phyloP scores from a whole-genome alignment of 2,888 invertebrate species.

The Exocentrus adspersus region DNA sequence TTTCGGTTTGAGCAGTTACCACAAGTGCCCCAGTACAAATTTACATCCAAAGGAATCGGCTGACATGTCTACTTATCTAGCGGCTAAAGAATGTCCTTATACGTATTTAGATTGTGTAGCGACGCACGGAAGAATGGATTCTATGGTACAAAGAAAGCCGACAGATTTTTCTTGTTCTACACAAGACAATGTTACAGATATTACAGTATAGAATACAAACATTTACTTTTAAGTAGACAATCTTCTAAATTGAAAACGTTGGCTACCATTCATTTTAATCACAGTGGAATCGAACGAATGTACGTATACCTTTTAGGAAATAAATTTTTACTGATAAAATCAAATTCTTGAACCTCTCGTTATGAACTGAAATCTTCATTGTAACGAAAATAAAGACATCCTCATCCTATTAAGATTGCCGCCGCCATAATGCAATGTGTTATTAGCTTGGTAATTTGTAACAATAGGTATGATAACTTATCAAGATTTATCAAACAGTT shows the following conservation, averaged over 20 bases:
- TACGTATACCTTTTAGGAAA: conserved; percentile 33
- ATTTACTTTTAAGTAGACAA: conserved; percentile 51
- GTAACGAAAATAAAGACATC: too few species aligned
- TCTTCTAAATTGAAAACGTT: conserved; percentile 48
- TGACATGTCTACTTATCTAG: conserved; percentile 64
- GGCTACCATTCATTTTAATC: conserved; percentile 47
- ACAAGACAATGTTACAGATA: conserved; percentile 63
- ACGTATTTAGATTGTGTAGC: conserved; percentile 62
- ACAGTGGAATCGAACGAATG: conserved; percentile 33
- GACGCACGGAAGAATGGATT: conserved; percentile 61
- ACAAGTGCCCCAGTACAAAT: conserved; percentile 61
- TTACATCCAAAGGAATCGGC: conserved; percentile 64
- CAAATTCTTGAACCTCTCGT: conserved; percentile 28
- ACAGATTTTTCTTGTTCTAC: conserved; percentile 61
- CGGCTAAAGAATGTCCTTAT: conserved; percentile 62
- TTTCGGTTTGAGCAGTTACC: conserved; percentile 50
- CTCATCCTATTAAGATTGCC: too few species aligned
- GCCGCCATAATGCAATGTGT: too few species aligned
- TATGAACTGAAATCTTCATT: too few species aligned
- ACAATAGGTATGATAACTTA: too few species aligned
- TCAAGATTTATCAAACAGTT: too few species aligned
- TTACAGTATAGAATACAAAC: conserved; percentile 57
- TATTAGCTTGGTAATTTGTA: too few species aligned
- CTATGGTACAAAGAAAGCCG: conserved; percentile 61
- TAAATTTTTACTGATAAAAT: conserved; percentile 40